phyloP scores from a whole-genome alignment of 2,113 vertebrate genomes.

The Bos indicus region DNA sequence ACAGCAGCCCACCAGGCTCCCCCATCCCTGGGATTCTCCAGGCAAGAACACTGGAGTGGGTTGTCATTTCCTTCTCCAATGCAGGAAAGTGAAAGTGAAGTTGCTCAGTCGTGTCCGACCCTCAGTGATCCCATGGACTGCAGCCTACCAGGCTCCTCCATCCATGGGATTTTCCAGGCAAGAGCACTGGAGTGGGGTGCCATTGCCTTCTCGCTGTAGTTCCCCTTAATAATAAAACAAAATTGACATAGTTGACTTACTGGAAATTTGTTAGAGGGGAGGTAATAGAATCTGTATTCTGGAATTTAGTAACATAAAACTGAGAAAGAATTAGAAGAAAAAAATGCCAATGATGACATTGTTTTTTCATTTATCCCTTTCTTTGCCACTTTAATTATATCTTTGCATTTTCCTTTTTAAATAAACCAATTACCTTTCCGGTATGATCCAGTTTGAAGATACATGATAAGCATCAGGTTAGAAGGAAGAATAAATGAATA shows the following conservation, averaged over 20 bases:
- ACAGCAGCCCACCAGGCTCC: too few species aligned
- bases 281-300: background rate
- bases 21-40: too few species aligned
- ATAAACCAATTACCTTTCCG: slow-evolving; percentile 69
- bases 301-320: background rate
- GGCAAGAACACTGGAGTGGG: too few species aligned
- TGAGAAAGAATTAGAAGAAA: background rate
- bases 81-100: too few species aligned
- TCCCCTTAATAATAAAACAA: background rate
- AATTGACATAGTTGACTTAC: background rate
- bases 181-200: too few species aligned
- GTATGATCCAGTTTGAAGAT: slow-evolving; percentile 67
- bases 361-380: background rate
- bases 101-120: too few species aligned
- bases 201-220: background rate
- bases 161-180: too few species aligned
- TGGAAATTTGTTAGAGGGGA: background rate
- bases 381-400: background rate
- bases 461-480: slow-evolving; percentile 65
- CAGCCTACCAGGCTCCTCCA: too few species aligned
- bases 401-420: slow-evolving; percentile 53
- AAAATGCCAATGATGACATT: background rate
- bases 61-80: too few species aligned
- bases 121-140: too few species aligned
- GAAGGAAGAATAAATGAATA: slow-evolving; percentile 71